These are phyloP conservation scores for Cephus spinipes DNA, from an alignment of 2,888 invertebrate genomes.

Conservation along the genomic window DNA sequence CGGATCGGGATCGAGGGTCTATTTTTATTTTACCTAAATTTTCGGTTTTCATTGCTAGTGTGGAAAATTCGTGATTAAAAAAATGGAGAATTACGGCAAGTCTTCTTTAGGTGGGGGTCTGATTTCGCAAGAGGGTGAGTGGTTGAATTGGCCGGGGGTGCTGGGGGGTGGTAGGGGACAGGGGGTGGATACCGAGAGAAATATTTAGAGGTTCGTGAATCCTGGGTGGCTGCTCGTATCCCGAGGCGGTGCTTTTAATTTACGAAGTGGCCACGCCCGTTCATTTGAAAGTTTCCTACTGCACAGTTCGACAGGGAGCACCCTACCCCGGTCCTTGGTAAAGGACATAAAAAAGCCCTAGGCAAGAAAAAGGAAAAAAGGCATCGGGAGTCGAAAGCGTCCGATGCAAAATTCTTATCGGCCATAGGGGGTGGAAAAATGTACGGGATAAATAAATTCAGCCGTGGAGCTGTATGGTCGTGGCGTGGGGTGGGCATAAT, in stretches of 20 bases:
- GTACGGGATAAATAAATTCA: not conserved
- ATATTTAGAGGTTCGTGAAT: not conserved
- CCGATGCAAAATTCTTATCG: not conserved
- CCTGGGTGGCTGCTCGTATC: conserved; percentile 10
- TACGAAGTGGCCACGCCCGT: conserved; percentile 38
- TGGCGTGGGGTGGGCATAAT: not conserved
- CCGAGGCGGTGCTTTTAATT: conserved; percentile 36
- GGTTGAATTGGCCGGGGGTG: not conserved
- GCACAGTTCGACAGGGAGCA: not conserved
- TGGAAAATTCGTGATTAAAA: not conserved
- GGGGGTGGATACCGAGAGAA: not conserved
- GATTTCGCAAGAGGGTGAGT: not conserved
- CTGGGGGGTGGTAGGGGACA: not conserved
- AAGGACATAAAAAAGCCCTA: not conserved
- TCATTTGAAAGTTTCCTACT: conserved; percentile 32
- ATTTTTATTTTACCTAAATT: not conserved
- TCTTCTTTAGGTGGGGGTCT: not conserved
- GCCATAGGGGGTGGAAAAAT: not conserved
- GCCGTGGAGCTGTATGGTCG: not conserved
- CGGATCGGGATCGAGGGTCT: not conserved
- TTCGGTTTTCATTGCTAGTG: not conserved
- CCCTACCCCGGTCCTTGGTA: not conserved
- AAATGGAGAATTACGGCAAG: no score
- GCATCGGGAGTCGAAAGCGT: not conserved
- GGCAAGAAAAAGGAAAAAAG: not conserved